Base-by-base conservation (phyloP, 2,888 invertebrate species). In the Azorinus chamasolen region DNA sequence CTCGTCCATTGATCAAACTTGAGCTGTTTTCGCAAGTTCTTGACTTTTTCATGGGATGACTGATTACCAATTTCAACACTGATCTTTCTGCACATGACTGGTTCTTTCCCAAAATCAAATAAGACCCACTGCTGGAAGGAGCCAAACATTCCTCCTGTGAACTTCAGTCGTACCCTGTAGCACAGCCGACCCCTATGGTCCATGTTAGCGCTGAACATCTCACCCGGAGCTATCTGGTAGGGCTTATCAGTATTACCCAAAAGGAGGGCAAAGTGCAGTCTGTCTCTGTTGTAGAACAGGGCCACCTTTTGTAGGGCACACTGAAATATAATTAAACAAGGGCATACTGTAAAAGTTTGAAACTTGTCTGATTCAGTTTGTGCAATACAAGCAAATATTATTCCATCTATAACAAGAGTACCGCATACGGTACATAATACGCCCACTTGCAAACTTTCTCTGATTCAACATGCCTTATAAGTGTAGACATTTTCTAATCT, bases 1-100 rank as follows among this genome's bases (percentile, higher is more conserved):
- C 83, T 79, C 0, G 91, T 91, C 92, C 92, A 92, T n/a, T 87
- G 83, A 69, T 90, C 89, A 84, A 91, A 90, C 37, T 86, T 73
- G 18, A 90, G 79, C 61, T 89, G 83, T 69, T 89, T 68, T n/a
- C 90, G 78, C 32, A 92, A 76, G 69, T 48, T 83, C 61, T 79
- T 79, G 24, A 91, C 86, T 61, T 87, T 86, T 16, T 89, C 85
- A 50, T 90, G 90, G 3, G 84, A 77, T 1, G 78, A 57, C 50
- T 79, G 79, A 22, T 85, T 81, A 4, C 91, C 91, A 5, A 91
- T 79, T 66, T 91, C 91, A 37, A 91, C 90, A 1, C 84, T 83
- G n/a, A 92, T 72, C 62, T 91, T 91, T 18, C 85, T 66, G 14
- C 87, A 82, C 5, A 91, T 59, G 1, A 89, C 90, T 1, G 92